Evolutionary conservation across 1,140 invertebrate species (phyloP).

Genomic region (Colletes latitarsis): DNA sequence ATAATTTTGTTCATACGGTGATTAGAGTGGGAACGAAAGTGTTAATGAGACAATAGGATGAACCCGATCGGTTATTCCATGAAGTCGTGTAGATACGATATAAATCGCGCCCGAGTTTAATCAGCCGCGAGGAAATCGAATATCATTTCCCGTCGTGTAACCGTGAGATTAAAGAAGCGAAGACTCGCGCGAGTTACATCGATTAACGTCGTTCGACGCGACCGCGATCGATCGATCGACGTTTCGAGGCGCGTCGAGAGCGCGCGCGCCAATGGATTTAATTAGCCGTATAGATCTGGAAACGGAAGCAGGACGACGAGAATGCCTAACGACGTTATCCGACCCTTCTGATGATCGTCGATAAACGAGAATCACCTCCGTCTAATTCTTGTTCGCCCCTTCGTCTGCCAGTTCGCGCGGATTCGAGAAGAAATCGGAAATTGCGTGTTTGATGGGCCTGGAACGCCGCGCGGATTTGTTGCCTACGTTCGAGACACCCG

Average conservation of each 20-base stretch:
- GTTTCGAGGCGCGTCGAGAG: not conserved
- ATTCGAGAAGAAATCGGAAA: constrained; percentile 58
- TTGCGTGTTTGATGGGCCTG: constrained; percentile 42
- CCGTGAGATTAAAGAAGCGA: constrained; percentile 6
- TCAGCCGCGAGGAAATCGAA: not conserved
- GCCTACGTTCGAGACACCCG: not conserved
- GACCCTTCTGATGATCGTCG: constrained; percentile 56
- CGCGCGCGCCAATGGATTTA: constrained; percentile 49
- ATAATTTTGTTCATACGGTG: no score
- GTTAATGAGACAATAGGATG: no score
- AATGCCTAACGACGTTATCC: constrained; percentile 57
- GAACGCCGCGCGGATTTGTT: not conserved
- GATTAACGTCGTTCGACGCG: not conserved
- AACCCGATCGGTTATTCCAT: not conserved
- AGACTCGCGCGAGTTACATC: not conserved
- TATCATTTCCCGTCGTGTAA: not conserved
- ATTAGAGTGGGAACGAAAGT: no score
- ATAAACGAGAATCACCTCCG: constrained; percentile 58
- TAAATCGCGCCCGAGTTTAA: not conserved
- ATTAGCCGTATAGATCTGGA: constrained; percentile 54
- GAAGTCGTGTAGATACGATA: not conserved
- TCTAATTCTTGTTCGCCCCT: constrained; percentile 45
- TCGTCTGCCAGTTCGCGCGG: not conserved
- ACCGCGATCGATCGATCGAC: not conserved
- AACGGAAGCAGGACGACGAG: constrained; percentile 42